A percentile compares a stretch with the other conserved stretches of the same genome.
Evolutionary conservation across 2,113 vertebrate genomes (phyloP).

Genomic region (Entelurus aequoreus): DNA sequence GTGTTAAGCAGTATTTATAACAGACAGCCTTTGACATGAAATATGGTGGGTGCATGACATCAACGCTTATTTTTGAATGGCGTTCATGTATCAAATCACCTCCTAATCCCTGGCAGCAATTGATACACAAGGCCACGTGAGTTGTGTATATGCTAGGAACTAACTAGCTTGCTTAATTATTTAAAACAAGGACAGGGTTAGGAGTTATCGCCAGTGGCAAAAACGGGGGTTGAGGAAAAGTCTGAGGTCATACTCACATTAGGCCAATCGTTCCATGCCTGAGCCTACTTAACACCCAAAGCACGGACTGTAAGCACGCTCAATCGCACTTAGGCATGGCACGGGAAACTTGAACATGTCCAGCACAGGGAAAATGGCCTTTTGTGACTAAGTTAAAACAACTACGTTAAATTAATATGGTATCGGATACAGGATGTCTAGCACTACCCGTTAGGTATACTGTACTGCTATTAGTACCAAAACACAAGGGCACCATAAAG

Average conservation of each 20-base stretch:
- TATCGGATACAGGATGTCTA: too few species aligned
- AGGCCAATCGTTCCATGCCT: too few species aligned
- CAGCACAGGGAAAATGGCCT: too few species aligned
- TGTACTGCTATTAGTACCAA: too few species aligned
- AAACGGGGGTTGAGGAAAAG: neutral
- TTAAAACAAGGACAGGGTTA: neutral
- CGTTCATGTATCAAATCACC: neutral
- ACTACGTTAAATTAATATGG: too few species aligned
- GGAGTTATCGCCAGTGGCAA: neutral
- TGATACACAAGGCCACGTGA: neutral
- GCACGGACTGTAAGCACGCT: too few species aligned
- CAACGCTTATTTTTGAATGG: neutral
- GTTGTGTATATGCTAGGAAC: neutral
- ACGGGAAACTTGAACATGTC: too few species aligned
- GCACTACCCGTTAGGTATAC: too few species aligned
- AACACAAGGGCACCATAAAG: too few species aligned
- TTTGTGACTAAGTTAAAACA: too few species aligned
- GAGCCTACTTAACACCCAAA: neutral
- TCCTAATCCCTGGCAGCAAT: conserved; percentile 1
- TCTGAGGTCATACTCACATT: too few species aligned
- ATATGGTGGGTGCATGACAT: neutral
- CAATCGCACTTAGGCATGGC: too few species aligned
- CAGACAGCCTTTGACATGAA: neutral
- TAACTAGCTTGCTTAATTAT: neutral
- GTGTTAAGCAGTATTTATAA: neutral